Conservation (phyloP, 2,113 vertebrate species). For the Scomber colias region DNA sequence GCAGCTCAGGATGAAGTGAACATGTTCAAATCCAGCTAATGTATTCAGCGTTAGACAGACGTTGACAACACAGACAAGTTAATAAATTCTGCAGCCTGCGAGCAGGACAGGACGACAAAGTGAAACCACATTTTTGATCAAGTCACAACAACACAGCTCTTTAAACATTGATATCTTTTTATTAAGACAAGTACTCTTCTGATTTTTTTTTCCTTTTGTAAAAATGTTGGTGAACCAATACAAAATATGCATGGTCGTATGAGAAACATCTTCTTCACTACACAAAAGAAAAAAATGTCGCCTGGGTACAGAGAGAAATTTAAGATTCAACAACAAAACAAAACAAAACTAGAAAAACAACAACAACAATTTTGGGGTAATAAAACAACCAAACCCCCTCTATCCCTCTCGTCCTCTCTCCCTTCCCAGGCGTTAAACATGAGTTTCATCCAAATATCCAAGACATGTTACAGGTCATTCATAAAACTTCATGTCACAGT, state of each 20-base stretch:
- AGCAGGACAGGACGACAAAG: conserved; percentile 28
- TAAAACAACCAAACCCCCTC: conserved; percentile 57
- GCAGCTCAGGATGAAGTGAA: conserved; percentile 42
- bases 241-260: conserved; percentile 87
- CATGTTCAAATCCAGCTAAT: conserved; percentile 44
- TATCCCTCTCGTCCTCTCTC: not conserved
- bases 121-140: conserved; percentile 11
- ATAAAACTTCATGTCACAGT: conserved; percentile 78
- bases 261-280: conserved; percentile 83
- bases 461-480: conserved; percentile 75
- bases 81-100: conserved; percentile 15
- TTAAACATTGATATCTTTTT: conserved; percentile 89
- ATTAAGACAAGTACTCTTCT: conserved; percentile 90
- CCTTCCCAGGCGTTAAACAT: conserved; percentile 67
- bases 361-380: conserved; percentile 67
- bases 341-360: not conserved
- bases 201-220: conserved; percentile 85
- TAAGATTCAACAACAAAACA: conserved; percentile 71
- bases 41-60: conserved; percentile 46
- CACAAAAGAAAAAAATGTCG: conserved; percentile 78
- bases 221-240: conserved; percentile 89
- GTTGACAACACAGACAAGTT: conserved; percentile 41
- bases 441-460: conserved; percentile 73
- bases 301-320: conserved; percentile 79
- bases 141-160: conserved; percentile 53